These are phyloP conservation scores for Scaptomyza parva DNA, from an alignment of 2,888 invertebrate species.

Conservation along the genomic window DNA sequence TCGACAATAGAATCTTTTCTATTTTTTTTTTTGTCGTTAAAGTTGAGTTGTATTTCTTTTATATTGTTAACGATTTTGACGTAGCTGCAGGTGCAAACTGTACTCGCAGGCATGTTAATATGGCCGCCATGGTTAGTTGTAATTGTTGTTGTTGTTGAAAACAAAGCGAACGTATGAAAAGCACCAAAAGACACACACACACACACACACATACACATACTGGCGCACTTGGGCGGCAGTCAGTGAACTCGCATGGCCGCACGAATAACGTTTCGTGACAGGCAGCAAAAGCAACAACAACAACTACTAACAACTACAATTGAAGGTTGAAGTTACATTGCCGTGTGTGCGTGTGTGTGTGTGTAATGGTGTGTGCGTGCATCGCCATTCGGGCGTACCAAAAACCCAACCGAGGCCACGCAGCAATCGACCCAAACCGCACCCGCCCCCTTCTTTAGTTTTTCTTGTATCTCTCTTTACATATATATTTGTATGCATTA, in stretches of 20 bases:
- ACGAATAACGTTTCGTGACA: constrained; percentile 82
- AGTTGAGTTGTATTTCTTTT: constrained; percentile 19
- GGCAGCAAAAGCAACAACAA: constrained; percentile 54
- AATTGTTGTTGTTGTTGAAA: constrained; percentile 55
- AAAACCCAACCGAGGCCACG: constrained; percentile 76
- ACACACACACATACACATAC: constrained; percentile 26
- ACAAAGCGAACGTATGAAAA: constrained; percentile 75
- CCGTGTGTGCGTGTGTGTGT: constrained; percentile 47
- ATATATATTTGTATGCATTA: constrained; percentile 46
- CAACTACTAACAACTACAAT: constrained; percentile 64
- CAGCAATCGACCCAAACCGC: constrained; percentile 67
- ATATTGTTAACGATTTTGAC: constrained; percentile 66
- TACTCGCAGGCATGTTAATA: constrained; percentile 72
- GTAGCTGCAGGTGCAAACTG: constrained; percentile 75
- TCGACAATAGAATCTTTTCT: constrained; percentile 72
- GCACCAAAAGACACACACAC: constrained; percentile 62
- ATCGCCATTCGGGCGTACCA: constrained; percentile 80
- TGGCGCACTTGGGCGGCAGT: constrained; percentile 69
- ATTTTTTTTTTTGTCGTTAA: constrained; percentile 79
- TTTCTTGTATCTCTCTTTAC: constrained; percentile 49
- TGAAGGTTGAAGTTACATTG: constrained; percentile 77
- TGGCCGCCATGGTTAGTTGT: constrained; percentile 71
- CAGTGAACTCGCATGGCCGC: constrained; percentile 82
- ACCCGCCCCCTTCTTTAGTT: constrained; percentile 32
- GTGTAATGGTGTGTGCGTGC: constrained; percentile 68